phyloP scores from a whole-genome alignment of 2,797 vertebrate genomes.

The Xenops minutus region DNA sequence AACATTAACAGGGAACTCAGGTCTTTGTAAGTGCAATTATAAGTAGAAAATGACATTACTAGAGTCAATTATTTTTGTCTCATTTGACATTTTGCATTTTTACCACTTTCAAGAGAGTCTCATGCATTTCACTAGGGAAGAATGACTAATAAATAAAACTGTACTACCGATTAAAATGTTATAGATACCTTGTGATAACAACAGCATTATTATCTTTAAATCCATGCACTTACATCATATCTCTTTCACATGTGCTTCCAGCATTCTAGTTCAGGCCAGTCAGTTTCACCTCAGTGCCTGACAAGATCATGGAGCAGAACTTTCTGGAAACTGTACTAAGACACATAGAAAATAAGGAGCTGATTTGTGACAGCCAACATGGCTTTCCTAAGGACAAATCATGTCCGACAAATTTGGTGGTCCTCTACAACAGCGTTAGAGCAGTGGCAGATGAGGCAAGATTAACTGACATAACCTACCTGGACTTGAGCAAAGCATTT shows the following conservation, averaged over 20 bases:
- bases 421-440: background rate
- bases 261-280: background rate
- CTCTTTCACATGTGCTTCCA: background rate
- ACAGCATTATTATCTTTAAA: background rate
- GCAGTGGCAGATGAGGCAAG: background rate
- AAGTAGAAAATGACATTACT: slow-evolving; percentile 38
- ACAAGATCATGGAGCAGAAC: background rate
- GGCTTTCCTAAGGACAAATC: background rate
- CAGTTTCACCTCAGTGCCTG: background rate
- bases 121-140: slow-evolving; percentile 16
- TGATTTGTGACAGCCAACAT: background rate
- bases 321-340: background rate
- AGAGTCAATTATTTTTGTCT: slow-evolving; percentile 37
- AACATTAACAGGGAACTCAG: slow-evolving; percentile 1
- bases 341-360: background rate
- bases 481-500: background rate
- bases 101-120: slow-evolving; percentile 33
- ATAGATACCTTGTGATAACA: background rate
- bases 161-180: background rate
- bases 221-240: background rate
- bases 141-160: background rate
- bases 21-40: slow-evolving; percentile 13
- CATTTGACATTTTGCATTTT: slow-evolving; percentile 46
- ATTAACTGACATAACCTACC: background rate
- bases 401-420: background rate